phyloP scores from a whole-genome alignment of 2,888 invertebrate species.

The Troides oblongomaculatus region DNA sequence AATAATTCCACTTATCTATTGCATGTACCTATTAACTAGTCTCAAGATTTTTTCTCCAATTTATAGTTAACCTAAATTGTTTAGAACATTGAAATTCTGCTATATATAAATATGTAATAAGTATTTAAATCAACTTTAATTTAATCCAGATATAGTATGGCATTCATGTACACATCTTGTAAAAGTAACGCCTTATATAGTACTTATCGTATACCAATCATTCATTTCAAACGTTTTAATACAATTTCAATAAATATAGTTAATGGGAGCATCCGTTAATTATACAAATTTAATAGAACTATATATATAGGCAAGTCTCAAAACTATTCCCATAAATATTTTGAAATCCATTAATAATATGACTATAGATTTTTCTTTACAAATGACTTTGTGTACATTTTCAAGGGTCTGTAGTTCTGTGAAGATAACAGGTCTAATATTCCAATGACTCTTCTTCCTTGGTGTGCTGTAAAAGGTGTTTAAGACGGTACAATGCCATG shows the following conservation, averaged over 20 bases:
- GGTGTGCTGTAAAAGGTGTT: too few relatives aligned
- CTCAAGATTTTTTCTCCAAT: background rate
- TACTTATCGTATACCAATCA: background rate
- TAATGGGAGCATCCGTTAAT: background rate
- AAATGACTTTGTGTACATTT: too few relatives aligned
- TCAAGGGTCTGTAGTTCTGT: too few relatives aligned
- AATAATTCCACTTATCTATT: background rate
- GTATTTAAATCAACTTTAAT: background rate
- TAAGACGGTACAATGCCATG: too few relatives aligned
- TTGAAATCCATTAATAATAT: too few relatives aligned
- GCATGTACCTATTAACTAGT: background rate
- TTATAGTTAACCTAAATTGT: constrained; percentile 1
- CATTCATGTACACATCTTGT: background rate
- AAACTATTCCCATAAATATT: too few relatives aligned
- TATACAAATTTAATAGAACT: background rate
- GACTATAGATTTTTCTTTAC: too few relatives aligned
- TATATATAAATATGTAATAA: background rate
- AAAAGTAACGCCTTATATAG: background rate
- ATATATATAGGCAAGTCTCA: background rate
- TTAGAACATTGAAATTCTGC: background rate
- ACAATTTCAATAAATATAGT: background rate
- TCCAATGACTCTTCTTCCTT: too few relatives aligned
- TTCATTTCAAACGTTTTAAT: background rate
- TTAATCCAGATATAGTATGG: background rate
- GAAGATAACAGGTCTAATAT: too few relatives aligned